A percentile compares a stretch with the other conserved stretches of the same genome.
Evolutionary conservation across 2,888 invertebrate genomes (phyloP).

Genomic region (Troides helena): DNA sequence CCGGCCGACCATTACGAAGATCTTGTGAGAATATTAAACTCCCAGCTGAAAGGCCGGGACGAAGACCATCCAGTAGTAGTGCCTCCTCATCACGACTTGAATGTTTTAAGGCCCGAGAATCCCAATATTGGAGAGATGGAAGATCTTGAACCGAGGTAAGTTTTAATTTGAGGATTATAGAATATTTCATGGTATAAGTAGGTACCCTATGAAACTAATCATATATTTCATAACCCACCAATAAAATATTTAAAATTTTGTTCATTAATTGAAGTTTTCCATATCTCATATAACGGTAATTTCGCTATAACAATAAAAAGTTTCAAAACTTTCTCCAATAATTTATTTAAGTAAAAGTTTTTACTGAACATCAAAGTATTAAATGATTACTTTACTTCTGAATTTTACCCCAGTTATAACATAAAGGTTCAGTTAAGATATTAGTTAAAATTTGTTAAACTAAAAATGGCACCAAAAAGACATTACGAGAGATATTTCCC

Average conservation of each 20-base stretch:
- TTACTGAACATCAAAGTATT: not conserved
- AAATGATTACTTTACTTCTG: not conserved
- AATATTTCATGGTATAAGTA: not conserved
- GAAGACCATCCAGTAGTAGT: conserved; percentile 76
- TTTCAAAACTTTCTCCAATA: not conserved
- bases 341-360: not conserved
- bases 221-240: too few relatives aligned
- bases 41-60: conserved; percentile 72
- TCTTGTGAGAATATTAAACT: conserved; percentile 77
- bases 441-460: conserved; percentile 73
- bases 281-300: not conserved
- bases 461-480: conserved; percentile 71
- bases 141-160: conserved; percentile 80
- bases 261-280: too few relatives aligned
- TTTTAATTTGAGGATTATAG: conserved; percentile 22
- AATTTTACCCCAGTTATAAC: not conserved
- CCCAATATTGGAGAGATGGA: conserved; percentile 86
- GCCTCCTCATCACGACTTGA: conserved; percentile 77
- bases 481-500: conserved; percentile 74
- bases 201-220: too few relatives aligned
- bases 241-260: too few relatives aligned
- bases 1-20: conserved; percentile 83
- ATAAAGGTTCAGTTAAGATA: conserved; percentile 56
- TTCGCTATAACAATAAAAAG: not conserved
- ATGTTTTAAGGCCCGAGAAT: conserved; percentile 79